Evolutionary conservation across 2,113 vertebrate species (phyloP).

Genomic region (Epinephelus cyanopodus): DNA sequence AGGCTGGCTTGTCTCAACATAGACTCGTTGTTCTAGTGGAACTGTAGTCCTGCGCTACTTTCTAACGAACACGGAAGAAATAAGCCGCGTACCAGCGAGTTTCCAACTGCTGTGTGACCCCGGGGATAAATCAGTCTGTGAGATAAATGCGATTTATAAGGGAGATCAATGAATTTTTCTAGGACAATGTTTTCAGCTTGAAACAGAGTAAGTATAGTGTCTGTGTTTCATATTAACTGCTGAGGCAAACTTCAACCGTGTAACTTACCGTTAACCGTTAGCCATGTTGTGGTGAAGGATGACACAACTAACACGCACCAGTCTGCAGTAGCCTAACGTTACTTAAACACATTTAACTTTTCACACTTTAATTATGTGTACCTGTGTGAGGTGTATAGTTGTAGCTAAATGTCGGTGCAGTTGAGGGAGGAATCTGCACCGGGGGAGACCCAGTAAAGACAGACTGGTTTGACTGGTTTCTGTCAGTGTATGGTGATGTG

Average conservation of each 20-base stretch:
- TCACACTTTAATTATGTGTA: neutral
- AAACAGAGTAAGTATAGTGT: conserved; percentile 9
- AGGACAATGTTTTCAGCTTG: neutral
- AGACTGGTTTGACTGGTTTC: neutral
- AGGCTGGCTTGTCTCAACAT: fast-evolving
- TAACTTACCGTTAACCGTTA: neutral
- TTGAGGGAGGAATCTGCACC: neutral
- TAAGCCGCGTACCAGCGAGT: conserved; percentile 30
- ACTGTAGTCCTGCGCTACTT: neutral
- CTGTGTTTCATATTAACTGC: neutral
- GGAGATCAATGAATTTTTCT: no score
- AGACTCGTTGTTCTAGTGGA: conserved; percentile 7
- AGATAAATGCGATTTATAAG: no score
- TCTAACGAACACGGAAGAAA: conserved; percentile 49
- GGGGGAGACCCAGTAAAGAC: neutral
- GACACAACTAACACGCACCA: no score
- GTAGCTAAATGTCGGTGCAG: neutral
- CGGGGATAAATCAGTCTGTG: no score
- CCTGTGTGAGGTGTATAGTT: neutral
- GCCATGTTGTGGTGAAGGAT: neutral
- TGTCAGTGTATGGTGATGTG: no score
- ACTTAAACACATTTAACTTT: neutral
- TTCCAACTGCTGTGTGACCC: neutral
- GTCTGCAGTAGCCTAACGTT: neutral
- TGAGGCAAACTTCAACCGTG: no score